These are phyloP conservation scores for Horisme vitalbata DNA, from an alignment of 2,888 invertebrate species.

Conservation along the genomic window DNA sequence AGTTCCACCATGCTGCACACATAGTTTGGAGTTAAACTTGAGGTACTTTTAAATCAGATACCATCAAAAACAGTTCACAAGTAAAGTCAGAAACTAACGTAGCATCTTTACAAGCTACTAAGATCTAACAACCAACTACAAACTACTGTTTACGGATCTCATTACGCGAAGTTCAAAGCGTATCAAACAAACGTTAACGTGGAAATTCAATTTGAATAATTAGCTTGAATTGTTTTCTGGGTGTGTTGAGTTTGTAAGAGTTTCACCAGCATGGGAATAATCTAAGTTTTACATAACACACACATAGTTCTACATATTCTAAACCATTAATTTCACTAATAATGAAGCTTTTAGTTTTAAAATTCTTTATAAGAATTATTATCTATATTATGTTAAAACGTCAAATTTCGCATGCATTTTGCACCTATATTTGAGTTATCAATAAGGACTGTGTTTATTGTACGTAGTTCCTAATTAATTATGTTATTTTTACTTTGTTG, in stretches of 20 bases:
- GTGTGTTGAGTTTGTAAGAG: constrained; percentile 10
- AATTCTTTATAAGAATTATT: too few relatives aligned
- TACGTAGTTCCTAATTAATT: too few relatives aligned
- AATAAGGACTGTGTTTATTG: too few relatives aligned
- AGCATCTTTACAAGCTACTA: constrained; percentile 11
- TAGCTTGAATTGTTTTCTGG: constrained; percentile 17
- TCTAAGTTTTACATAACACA: too few relatives aligned
- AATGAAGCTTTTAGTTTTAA: too few relatives aligned
- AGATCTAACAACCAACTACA: constrained; percentile 8
- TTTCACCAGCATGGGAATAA: neutral
- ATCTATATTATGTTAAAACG: too few relatives aligned
- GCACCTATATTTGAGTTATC: too few relatives aligned
- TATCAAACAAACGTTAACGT: constrained; percentile 26
- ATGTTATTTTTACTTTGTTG: too few relatives aligned
- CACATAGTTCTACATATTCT: too few relatives aligned
- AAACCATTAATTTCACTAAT: too few relatives aligned
- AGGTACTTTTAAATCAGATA: constrained; percentile 12
- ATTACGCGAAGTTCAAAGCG: constrained; percentile 19
- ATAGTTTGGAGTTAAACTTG: neutral
- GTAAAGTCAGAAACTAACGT: constrained; percentile 1
- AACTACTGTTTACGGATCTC: constrained; percentile 28
- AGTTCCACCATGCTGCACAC: too few relatives aligned
- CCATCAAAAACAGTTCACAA: constrained; percentile 23
- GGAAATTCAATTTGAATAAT: constrained; percentile 28
- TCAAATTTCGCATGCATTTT: too few relatives aligned